Evolutionary conservation across 2,113 vertebrate species (phyloP).

Genomic region (Microtus ochrogaster): DNA sequence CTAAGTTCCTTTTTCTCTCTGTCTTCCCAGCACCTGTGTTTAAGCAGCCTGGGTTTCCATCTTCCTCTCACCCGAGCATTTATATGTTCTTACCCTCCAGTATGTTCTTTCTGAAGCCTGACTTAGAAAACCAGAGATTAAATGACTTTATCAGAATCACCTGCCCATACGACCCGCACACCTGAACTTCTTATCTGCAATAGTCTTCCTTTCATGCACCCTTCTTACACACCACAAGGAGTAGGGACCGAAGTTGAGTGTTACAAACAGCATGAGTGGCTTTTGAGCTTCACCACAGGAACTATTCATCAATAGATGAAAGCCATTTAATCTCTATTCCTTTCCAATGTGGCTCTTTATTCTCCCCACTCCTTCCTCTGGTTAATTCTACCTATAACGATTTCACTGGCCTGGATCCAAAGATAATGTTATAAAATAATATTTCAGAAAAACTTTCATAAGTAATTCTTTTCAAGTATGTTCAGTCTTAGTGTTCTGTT

Average conservation of each 20-base stretch:
- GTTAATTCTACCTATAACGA: not conserved
- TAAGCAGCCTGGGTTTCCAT: not conserved
- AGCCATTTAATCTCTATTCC: not conserved
- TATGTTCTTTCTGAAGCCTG: not conserved
- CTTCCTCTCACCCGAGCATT: not conserved
- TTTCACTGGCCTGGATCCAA: not conserved
- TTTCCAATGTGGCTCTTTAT: not conserved
- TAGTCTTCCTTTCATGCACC: not conserved
- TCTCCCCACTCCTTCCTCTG: not conserved
- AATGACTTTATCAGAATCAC: slow-evolving; percentile 39
- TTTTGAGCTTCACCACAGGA: slow-evolving; percentile 4
- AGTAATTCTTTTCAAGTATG: not conserved
- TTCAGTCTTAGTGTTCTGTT: not conserved
- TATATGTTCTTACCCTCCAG: not conserved
- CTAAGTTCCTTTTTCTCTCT: not conserved
- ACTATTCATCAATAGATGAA: not conserved
- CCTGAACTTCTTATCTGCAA: not conserved
- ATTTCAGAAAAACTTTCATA: not conserved
- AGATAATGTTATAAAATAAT: slow-evolving; percentile 7
- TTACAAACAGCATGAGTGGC: not conserved
- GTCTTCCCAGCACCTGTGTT: not conserved
- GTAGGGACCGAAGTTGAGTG: not conserved
- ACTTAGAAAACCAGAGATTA: slow-evolving; percentile 45
- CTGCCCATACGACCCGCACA: not conserved
- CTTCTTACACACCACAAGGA: not conserved